phyloP scores from a whole-genome alignment of 2,113 vertebrate genomes.

The Camelus bactrianus region DNA sequence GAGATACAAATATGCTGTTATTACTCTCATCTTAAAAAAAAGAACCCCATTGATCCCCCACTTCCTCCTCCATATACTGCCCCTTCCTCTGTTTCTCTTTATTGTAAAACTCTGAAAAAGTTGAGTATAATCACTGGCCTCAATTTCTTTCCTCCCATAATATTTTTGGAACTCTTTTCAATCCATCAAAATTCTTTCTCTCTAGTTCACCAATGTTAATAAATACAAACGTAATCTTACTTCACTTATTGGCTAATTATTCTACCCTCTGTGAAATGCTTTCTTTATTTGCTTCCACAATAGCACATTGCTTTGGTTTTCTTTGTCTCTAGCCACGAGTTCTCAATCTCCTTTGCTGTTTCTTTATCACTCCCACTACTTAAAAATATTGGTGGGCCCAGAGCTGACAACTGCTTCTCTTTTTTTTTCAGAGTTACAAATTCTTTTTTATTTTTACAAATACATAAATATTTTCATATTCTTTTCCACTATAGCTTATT shows the following conservation, averaged over 20 bases:
- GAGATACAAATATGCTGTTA: background rate
- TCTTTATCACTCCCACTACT: background rate
- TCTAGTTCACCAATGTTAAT: background rate
- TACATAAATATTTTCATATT: no score
- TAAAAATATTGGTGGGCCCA: background rate
- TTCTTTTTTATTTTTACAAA: no score
- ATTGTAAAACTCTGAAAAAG: background rate
- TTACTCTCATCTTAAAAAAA: background rate
- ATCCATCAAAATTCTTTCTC: background rate
- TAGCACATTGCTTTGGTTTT: background rate
- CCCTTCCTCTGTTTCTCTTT: background rate
- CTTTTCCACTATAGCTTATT: no score
- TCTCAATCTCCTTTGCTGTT: background rate
- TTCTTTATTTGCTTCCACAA: background rate
- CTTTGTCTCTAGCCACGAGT: background rate
- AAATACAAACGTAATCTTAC: background rate
- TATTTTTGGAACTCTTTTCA: background rate
- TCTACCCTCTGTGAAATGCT: background rate
- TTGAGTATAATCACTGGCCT: background rate
- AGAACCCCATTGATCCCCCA: background rate
- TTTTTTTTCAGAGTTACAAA: no score
- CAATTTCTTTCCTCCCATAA: background rate
- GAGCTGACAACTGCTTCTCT: background rate
- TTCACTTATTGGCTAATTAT: background rate
- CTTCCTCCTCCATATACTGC: background rate